A percentile compares a stretch with the other conserved stretches of the same genome.
Conservation (phyloP, 1,140 invertebrate species). For the Thalassaphorura encarpata region DNA sequence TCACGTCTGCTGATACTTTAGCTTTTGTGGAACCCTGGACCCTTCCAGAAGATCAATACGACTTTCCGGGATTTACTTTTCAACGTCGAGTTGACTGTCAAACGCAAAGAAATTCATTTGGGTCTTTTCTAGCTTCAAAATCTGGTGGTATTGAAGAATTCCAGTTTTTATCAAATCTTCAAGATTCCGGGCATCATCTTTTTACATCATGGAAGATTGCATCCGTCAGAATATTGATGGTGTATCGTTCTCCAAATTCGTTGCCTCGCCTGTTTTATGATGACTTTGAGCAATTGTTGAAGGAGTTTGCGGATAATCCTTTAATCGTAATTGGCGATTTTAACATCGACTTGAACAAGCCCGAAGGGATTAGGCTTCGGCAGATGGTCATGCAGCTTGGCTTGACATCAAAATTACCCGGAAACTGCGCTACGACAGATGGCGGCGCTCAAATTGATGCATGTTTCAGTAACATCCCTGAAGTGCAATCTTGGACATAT, state of each 20-base stretch:
- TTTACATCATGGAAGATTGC: not conserved
- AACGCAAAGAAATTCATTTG: too few species aligned
- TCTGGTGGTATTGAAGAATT: not conserved
- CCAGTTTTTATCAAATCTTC: not conserved
- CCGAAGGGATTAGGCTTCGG: not conserved
- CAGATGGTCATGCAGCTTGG: not conserved
- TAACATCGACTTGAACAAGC: not conserved
- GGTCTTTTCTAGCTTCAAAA: too few species aligned
- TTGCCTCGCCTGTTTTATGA: not conserved
- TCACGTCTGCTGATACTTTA: conserved; percentile 2
- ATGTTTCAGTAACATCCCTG: not conserved
- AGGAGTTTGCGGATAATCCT: not conserved
- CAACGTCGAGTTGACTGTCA: too few species aligned
- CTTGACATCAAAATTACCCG: not conserved
- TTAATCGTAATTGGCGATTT: not conserved
- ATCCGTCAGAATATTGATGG: not conserved
- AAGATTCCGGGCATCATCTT: not conserved
- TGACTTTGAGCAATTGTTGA: not conserved
- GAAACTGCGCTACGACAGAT: not conserved
- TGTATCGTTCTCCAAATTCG: not conserved
- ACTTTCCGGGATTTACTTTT: too few species aligned
- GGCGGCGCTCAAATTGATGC: not conserved
- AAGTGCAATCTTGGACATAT: conserved; percentile 1
- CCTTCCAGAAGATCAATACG: not conserved
- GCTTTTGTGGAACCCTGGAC: conserved; percentile 10